A percentile compares a stretch with the other conserved stretches of the same genome.
Conservation (phyloP, 2,888 invertebrate genomes). For the Tolmerus cingulatus region DNA sequence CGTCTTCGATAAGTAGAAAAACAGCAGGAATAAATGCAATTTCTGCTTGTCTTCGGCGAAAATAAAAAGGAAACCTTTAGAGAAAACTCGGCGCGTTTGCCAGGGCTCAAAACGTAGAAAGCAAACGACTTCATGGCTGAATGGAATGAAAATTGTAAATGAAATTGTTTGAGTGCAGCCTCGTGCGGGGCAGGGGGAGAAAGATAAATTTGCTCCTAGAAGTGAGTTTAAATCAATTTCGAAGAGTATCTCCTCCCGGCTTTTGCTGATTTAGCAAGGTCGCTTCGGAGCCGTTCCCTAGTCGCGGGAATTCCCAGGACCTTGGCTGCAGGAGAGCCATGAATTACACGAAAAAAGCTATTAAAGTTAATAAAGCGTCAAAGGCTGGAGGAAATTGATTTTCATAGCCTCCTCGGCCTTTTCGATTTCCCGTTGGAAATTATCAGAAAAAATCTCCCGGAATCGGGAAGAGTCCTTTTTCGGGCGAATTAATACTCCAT, state of each 20-base stretch:
- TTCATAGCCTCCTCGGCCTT: constrained; percentile 6
- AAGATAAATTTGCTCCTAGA: not conserved
- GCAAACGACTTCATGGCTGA: not conserved
- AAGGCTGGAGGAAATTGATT: constrained; percentile 29
- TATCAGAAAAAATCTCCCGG: not conserved
- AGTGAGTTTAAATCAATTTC: not conserved
- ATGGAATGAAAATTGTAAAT: not conserved
- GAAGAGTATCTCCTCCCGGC: not conserved
- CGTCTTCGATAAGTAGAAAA: not conserved
- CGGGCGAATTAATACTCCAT: not conserved
- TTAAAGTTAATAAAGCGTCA: constrained; percentile 38
- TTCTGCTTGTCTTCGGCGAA: not conserved
- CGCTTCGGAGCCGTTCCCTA: not conserved
- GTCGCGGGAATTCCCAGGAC: not conserved
- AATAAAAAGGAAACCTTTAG: not conserved
- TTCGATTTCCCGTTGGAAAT: constrained; percentile 8
- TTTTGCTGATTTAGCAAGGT: not conserved
- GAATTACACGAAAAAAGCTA: not conserved
- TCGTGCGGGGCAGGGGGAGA: not conserved
- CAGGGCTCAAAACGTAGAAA: not conserved
- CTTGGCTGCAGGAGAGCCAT: not conserved
- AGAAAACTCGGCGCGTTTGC: not conserved
- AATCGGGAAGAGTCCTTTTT: not conserved
- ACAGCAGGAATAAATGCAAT: not conserved
- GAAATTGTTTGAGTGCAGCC: not conserved